Base-by-base conservation (phyloP, 2,113 vertebrate genomes). In the Mugil cephalus region DNA sequence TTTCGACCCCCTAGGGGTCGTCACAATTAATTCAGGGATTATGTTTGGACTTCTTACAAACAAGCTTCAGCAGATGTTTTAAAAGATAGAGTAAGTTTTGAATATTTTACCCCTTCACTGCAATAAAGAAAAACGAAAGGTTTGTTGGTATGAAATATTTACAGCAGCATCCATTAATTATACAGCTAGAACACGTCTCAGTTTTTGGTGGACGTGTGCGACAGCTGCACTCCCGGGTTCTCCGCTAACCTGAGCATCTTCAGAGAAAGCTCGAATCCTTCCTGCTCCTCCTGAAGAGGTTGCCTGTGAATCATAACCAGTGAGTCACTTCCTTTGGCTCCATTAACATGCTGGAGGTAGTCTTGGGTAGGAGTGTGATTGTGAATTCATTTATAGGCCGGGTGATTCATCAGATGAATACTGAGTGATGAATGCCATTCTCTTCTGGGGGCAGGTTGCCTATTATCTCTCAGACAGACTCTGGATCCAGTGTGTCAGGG, bases 251-350 rank as follows among this genome's bases (percentile, higher is more conserved):
- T 40, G 34, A 60, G 55, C 59, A 45, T 72, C 46, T 53, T 56
- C 46, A 47, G 56, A 45, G 61, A 73, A 42, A 42, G 11, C 71
- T 70, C 6, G n/a, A 47, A 69, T 65, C 75, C 30, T 48, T 75
- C 59, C 60, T 64, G 51, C 53, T 58, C 69, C 71, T 77, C 30
- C 68, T 24, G 3, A 63, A 77, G 38, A 43, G 14, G 52, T 83
- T 39, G 64, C 18, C 61, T 53, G 18, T 87, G 88, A 90, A 80
- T 88, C 75, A 87, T 56, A 80, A 73, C 56, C 66, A 65, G 11
- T 87, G 81, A 92, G 5, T 90, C 87, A 91, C 78, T 89, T 91
- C 80, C 84, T 79, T 42, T 53, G 36, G 65, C 48, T 72, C 51
- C 52, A 78, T 89, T 69, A 86, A 60, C 64, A 78, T 55, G 59